phyloP scores from a whole-genome alignment of 2,888 invertebrate genomes.

The Aspidiotus rigidus region DNA sequence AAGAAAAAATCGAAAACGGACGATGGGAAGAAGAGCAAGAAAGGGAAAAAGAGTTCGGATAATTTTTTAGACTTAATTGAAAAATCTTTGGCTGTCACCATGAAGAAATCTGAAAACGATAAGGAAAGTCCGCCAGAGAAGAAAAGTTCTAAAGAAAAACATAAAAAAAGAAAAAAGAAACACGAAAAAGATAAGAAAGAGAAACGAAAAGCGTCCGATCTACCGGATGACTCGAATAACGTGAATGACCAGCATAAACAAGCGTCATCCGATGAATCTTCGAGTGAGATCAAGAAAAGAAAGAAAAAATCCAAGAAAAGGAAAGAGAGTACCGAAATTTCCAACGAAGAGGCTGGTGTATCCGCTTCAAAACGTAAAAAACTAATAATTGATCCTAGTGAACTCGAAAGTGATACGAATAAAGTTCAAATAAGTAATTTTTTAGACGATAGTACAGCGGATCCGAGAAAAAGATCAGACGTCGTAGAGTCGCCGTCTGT shows the following conservation, averaged over 20 bases:
- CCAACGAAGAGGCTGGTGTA: background rate
- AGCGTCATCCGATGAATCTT: background rate
- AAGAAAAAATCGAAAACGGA: slow-evolving; percentile 24
- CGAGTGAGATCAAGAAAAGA: slow-evolving; percentile 6
- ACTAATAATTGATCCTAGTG: background rate
- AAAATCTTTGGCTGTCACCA: slow-evolving; percentile 10
- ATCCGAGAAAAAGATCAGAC: background rate
- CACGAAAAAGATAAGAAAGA: slow-evolving; percentile 17
- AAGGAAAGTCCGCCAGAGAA: background rate
- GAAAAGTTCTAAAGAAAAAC: slow-evolving; percentile 22
- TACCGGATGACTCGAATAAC: background rate
- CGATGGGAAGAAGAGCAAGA: slow-evolving; percentile 16
- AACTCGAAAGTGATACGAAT: background rate
- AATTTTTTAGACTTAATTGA: slow-evolving; percentile 10
- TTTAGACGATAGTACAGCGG: slow-evolving; percentile 19
- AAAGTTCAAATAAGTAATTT: slow-evolving; percentile 11
- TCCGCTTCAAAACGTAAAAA: background rate
- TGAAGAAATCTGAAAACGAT: slow-evolving; percentile 19
- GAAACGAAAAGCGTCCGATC: slow-evolving; percentile 8
- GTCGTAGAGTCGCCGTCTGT: background rate
- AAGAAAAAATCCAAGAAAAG: slow-evolving; percentile 19
- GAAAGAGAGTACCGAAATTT: background rate
- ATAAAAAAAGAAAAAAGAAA: slow-evolving; percentile 25
- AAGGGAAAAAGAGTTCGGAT: slow-evolving; percentile 1
- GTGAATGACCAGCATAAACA: background rate